phyloP scores from a whole-genome alignment of 2,113 vertebrate species.

The Heterocephalus glaber region DNA sequence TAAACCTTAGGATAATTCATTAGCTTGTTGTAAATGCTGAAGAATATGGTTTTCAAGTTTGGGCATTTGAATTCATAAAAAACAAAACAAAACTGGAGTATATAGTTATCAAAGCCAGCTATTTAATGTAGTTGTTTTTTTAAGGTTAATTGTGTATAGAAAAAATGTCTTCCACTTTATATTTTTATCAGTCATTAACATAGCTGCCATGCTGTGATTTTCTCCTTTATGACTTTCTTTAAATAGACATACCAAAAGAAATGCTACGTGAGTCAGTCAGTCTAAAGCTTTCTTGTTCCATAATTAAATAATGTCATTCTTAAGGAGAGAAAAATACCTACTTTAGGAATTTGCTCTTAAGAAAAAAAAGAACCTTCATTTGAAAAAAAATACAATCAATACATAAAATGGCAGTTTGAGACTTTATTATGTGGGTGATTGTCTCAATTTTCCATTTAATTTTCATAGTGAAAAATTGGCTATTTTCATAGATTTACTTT shows the following conservation, averaged over 20 bases:
- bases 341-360: conserved; percentile 65
- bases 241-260: conserved; percentile 72
- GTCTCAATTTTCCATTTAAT: conserved; percentile 64
- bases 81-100: conserved; percentile 45
- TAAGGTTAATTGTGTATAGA: conserved; percentile 57
- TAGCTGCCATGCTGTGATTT: conserved; percentile 64
- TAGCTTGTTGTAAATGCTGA: background rate
- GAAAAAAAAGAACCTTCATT: conserved; percentile 38
- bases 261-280: conserved; percentile 68
- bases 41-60: background rate
- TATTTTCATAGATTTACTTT: conserved; percentile 62
- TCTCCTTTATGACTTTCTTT: conserved; percentile 67
- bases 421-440: conserved; percentile 61
- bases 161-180: conserved; percentile 53
- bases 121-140: conserved; percentile 42
- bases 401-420: conserved; percentile 62
- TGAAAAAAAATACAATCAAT: conserved; percentile 69
- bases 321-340: conserved; percentile 63
- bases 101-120: conserved; percentile 15
- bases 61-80: conserved; percentile 52
- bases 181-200: conserved; percentile 73
- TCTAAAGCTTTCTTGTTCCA: conserved; percentile 62
- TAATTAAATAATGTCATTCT: conserved; percentile 74
- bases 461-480: conserved; percentile 51
- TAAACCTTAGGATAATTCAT: background rate